Evolutionary conservation across 2,888 invertebrate genomes (phyloP).

Genomic region (Folsomia manolachei): DNA sequence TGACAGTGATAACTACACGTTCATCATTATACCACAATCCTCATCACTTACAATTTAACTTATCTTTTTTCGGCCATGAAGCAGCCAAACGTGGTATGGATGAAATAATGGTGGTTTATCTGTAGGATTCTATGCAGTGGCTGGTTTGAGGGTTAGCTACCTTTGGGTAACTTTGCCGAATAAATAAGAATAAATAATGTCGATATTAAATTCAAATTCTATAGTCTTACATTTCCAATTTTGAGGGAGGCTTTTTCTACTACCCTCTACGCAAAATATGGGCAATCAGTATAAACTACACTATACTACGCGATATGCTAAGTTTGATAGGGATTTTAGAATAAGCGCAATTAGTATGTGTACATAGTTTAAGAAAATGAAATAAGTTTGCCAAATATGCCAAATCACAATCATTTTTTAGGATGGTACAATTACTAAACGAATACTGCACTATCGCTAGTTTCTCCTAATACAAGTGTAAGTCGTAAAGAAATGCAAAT

Average conservation of each 20-base stretch:
- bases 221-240: not conserved
- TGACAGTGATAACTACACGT: not conserved
- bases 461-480: too few species aligned
- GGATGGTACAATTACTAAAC: not conserved
- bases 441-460: not conserved
- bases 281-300: not conserved
- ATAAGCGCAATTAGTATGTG: not conserved
- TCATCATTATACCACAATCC: too few species aligned
- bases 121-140: not conserved
- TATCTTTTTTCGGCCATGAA: not conserved
- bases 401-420: not conserved
- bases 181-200: not conserved
- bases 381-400: not conserved
- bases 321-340: not conserved
- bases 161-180: not conserved
- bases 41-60: not conserved
- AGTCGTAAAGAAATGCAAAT: not conserved
- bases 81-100: too few species aligned
- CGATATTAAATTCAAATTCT: not conserved
- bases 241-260: not conserved
- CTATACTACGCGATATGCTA: not conserved
- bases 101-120: too few species aligned
- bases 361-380: too few species aligned
- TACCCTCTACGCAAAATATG: not conserved
- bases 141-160: too few species aligned